Base-by-base conservation (phyloP, 2,797 vertebrate species). In the Peromyscus eremicus region DNA sequence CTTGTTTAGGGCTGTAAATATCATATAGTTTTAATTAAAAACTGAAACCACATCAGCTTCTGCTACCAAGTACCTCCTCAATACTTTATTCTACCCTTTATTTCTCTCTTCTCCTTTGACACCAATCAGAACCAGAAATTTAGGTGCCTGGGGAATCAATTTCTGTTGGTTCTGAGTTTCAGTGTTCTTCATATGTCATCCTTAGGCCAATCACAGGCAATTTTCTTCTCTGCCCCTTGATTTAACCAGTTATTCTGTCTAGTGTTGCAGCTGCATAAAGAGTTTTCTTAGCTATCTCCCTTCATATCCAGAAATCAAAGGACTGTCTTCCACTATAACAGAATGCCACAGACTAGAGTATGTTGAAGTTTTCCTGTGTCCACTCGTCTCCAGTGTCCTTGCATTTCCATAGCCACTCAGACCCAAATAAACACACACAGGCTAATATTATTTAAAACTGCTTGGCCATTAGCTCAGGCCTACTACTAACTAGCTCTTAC, bases 281-380 rank as follows among this genome's bases (percentile, higher is more conserved):
- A 68, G 52, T 68, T 92, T 92, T 95, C 32, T 79, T 71, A 37
- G n/a, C n/a, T 71, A 76, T 43, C 37, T 92, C 25, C 27, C 12
- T 90, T 94, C 40, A 7, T 89, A n/a, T 6, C 5, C 75, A 75
- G 52, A 92, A 92, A 71, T 96, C 73, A 85, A 66, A 96, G 43
- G 37, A 88, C 12, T 73, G 6, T 73, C 46, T 91, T 76, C 52
- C 37, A 91, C 25, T 46, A 5, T n/a, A 87, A 87, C 8, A 79
- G 46, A 52, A n/a, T 43, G 34, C 5, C 46, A 87, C 3, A 52
- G 19, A 43, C 37, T 60, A 29, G 11, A 9, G 16, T 52, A 52
- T 52, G 52, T 52, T 52, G 52, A 52, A 52, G 52, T 52, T 52
- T 52, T 52, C 52, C 52, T 52, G 13, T 52, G 13, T 52, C 52